A percentile compares a stretch with the other conserved stretches of the same genome.
phyloP scores from a whole-genome alignment of 1,140 invertebrate species.

The Pseudobourletiella spinata region DNA sequence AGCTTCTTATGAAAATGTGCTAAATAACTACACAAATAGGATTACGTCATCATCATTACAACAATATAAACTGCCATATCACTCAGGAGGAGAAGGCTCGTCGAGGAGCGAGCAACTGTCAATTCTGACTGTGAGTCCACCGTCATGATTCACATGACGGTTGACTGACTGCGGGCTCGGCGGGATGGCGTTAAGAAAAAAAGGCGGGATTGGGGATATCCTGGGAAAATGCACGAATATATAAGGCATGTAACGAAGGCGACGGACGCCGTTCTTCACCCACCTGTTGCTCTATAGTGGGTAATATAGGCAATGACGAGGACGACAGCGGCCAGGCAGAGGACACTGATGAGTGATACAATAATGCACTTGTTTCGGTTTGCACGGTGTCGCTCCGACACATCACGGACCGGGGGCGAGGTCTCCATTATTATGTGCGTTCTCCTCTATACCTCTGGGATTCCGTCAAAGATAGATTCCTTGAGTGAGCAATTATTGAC shows the following conservation, averaged over 20 bases:
- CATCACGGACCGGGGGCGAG: neutral
- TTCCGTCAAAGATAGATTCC: no score
- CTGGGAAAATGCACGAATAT: neutral
- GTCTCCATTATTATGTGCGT: conserved; percentile 6
- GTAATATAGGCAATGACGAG: neutral
- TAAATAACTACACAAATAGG: neutral
- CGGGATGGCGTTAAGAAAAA: neutral
- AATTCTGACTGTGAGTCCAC: neutral
- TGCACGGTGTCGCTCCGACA: neutral
- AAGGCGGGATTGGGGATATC: neutral
- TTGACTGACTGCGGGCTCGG: neutral
- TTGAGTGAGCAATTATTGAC: no score
- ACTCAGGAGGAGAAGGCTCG: neutral
- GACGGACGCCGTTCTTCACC: neutral
- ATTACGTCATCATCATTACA: neutral
- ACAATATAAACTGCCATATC: neutral
- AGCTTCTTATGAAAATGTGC: neutral
- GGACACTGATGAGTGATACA: neutral
- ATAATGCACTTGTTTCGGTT: conserved; percentile 3
- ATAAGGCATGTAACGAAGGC: neutral
- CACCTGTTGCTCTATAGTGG: neutral
- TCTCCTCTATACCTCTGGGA: no score
- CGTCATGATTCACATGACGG: neutral
- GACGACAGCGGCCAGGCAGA: neutral
- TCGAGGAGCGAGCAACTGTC: neutral